A percentile compares a stretch with the other conserved stretches of the same genome.
phyloP scores from a whole-genome alignment of 1,140 invertebrate species.

The Bombus consobrinus region DNA sequence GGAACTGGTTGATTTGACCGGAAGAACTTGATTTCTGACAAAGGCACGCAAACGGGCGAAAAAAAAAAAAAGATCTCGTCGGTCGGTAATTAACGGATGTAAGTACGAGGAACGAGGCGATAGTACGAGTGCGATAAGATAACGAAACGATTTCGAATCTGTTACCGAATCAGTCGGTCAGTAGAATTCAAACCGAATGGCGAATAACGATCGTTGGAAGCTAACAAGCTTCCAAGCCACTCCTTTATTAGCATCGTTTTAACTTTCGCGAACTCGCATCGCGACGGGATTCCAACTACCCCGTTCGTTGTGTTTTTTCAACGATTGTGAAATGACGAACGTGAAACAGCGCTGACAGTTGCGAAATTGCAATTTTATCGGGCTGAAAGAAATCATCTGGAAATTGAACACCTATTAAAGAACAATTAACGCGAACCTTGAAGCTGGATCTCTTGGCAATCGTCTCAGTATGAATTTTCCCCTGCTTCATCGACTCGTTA shows the following conservation, averaged over 20 bases:
- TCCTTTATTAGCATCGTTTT: slow-evolving; percentile 38
- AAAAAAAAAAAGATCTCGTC: neutral
- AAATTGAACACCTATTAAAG: neutral
- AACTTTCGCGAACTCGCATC: slow-evolving; percentile 32
- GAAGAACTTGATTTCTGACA: neutral
- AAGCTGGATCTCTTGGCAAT: slow-evolving; percentile 1
- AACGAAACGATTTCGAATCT: neutral
- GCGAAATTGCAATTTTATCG: neutral
- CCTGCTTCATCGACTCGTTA: slow-evolving; percentile 51
- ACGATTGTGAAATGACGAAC: neutral
- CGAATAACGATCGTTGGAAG: slow-evolving; percentile 15
- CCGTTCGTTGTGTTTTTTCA: neutral
- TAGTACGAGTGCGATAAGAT: neutral
- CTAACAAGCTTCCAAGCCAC: slow-evolving; percentile 48
- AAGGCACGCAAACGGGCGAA: too few species aligned
- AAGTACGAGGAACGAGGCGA: neutral
- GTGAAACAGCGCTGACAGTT: neutral
- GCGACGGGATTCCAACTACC: neutral
- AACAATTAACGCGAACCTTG: slow-evolving; percentile 47
- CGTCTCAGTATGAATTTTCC: neutral
- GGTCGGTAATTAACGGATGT: too few species aligned
- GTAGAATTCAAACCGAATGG: slow-evolving; percentile 29
- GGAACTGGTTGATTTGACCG: too few species aligned
- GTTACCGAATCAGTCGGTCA: neutral
- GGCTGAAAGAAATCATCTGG: neutral